phyloP scores from a whole-genome alignment of 2,888 invertebrate species.

The Criorhina ranunculi region DNA sequence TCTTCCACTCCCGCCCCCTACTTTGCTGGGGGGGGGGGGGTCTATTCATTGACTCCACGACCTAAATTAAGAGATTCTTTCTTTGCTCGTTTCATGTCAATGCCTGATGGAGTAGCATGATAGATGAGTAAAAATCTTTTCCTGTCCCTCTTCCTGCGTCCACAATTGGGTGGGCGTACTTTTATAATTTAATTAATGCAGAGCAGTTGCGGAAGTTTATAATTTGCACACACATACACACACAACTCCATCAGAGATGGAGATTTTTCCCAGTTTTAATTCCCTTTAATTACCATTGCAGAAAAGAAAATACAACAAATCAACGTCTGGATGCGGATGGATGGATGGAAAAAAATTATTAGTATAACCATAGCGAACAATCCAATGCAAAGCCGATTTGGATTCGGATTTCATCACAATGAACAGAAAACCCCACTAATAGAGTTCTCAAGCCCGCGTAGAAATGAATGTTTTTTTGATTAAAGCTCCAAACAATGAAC shows the following conservation, averaged over 20 bases:
- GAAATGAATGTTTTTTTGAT: slow-evolving; percentile 33
- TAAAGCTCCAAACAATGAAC: slow-evolving; percentile 47
- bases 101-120: slow-evolving; percentile 53
- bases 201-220: slow-evolving; percentile 61
- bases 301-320: neutral
- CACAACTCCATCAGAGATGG: neutral
- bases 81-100: slow-evolving; percentile 46
- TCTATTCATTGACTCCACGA: slow-evolving; percentile 66
- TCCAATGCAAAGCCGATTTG: slow-evolving; percentile 58
- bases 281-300: slow-evolving; percentile 61
- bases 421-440: slow-evolving; percentile 55
- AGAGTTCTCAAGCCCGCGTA: slow-evolving; percentile 34
- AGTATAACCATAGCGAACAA: slow-evolving; percentile 58
- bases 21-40: slow-evolving; percentile 38
- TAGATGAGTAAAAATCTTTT: slow-evolving; percentile 32
- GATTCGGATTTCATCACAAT: slow-evolving; percentile 48
- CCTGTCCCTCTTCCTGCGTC: neutral
- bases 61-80: slow-evolving; percentile 52
- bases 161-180: slow-evolving; percentile 39
- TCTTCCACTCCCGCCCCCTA: neutral
- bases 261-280: slow-evolving; percentile 42
- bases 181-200: slow-evolving; percentile 70
- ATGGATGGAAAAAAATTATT: slow-evolving; percentile 36
- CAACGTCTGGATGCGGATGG: slow-evolving; percentile 1
- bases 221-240: slow-evolving; percentile 50